A percentile compares a stretch with the other conserved stretches of the same genome.
Evolutionary conservation across 2,113 vertebrate species (phyloP).

Genomic region (Sclerurus mexicanus): DNA sequence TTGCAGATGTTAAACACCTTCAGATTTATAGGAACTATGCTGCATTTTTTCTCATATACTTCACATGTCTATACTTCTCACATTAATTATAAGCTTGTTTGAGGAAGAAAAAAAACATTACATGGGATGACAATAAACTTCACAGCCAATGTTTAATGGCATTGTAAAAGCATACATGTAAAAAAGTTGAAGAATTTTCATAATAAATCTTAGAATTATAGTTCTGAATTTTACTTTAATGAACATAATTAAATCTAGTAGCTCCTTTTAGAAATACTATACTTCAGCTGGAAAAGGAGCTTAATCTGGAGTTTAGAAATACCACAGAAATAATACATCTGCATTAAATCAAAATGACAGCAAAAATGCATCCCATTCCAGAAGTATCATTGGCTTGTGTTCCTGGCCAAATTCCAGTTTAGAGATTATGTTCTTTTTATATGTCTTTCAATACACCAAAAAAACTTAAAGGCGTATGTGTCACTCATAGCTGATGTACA

Average conservation of each 20-base stretch:
- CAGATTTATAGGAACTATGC: neutral
- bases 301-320: slow-evolving; percentile 5
- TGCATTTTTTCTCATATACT: neutral
- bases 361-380: neutral
- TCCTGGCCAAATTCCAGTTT: neutral
- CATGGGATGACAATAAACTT: slow-evolving; percentile 2
- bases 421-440: neutral
- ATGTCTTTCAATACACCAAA: neutral
- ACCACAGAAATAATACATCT: neutral
- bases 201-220: slow-evolving; percentile 8
- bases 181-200: slow-evolving; percentile 28
- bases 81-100: slow-evolving; percentile 34
- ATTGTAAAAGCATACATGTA: slow-evolving; percentile 12
- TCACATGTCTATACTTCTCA: neutral
- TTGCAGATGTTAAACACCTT: neutral
- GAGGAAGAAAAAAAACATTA: slow-evolving; percentile 18
- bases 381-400: neutral
- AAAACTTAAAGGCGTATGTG: accelerated
- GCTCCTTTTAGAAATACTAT: slow-evolving; percentile 2
- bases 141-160: slow-evolving; percentile 5
- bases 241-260: slow-evolving; percentile 21
- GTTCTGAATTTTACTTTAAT: slow-evolving; percentile 35
- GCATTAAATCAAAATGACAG: neutral
- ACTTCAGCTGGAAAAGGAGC: neutral
- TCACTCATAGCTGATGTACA: neutral